A percentile compares a stretch with the other conserved stretches of the same genome.
These are phyloP conservation scores for Strigops habroptila DNA, from an alignment of 2,113 vertebrate species.

Conservation along the genomic window DNA sequence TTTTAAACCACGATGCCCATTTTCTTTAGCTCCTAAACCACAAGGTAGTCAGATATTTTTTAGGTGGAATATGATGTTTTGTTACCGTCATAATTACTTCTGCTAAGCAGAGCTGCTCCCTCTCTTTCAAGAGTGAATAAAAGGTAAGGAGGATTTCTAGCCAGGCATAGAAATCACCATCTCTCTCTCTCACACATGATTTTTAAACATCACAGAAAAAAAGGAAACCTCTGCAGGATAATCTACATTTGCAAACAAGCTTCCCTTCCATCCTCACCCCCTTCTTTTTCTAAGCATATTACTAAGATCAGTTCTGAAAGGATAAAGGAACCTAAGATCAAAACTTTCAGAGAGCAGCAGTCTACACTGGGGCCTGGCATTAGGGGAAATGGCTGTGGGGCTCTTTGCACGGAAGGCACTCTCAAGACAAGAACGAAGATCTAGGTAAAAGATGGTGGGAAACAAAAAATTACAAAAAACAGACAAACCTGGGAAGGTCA, in stretches of 20 bases:
- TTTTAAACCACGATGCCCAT: neutral
- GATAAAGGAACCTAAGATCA: neutral
- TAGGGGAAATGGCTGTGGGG: neutral
- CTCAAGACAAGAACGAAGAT: neutral
- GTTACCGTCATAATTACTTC: neutral
- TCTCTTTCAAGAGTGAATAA: neutral
- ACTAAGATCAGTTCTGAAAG: neutral
- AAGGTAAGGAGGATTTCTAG: neutral
- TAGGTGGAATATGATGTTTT: neutral
- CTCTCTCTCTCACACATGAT: neutral
- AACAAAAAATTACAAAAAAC: neutral
- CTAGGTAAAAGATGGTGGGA: neutral
- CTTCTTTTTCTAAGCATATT: neutral
- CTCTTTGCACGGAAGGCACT: neutral
- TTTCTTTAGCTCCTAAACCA: neutral
- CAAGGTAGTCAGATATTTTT: neutral
- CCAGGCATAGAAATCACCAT: neutral
- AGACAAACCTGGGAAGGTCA: neutral
- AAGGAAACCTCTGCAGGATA: neutral
- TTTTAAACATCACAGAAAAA: neutral
- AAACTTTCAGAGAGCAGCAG: neutral
- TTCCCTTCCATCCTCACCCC: rapidly evolving
- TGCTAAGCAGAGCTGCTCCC: neutral
- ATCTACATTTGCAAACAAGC: neutral
- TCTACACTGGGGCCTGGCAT: neutral